These are phyloP conservation scores for Bryconaethiops microstoma DNA, from an alignment of 2,797 vertebrate species.

Conservation along the genomic window DNA sequence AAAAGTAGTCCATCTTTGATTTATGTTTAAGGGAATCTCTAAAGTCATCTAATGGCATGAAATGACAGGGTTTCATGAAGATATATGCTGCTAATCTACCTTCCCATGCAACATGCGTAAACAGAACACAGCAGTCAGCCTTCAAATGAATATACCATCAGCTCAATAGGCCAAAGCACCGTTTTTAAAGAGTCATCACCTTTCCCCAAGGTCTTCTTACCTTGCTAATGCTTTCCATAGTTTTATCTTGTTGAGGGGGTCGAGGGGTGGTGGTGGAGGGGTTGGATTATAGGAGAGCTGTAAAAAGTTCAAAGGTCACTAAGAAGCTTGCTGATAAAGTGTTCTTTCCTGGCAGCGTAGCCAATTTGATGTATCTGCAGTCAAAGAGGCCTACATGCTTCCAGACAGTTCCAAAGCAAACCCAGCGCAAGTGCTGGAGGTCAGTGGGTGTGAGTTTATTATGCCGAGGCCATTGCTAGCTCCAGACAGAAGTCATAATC, in stretches of 20 bases:
- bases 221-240: neutral
- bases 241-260: neutral
- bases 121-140: constrained; percentile 14
- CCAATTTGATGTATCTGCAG: constrained; percentile 42
- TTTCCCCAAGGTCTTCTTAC: constrained; percentile 10
- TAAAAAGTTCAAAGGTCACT: constrained; percentile 30
- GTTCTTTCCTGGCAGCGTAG: neutral
- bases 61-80: constrained; percentile 55
- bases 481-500: neutral
- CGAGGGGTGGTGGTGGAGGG: neutral
- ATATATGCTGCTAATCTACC: constrained; percentile 48
- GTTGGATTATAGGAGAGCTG: constrained; percentile 10
- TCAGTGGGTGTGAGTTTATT: constrained; percentile 23
- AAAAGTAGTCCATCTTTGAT: constrained; percentile 35
- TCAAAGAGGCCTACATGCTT: constrained; percentile 2
- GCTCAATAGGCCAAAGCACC: neutral
- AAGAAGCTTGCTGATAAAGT: constrained; percentile 30
- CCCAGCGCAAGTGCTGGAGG: constrained; percentile 14
- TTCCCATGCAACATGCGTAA: constrained; percentile 5
- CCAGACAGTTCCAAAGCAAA: constrained; percentile 14
- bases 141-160: constrained; percentile 15
- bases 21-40: constrained; percentile 47
- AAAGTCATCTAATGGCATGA: constrained; percentile 51
- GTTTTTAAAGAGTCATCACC: constrained; percentile 10
- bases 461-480: neutral